These are phyloP conservation scores for Helarctos malayanus DNA, from an alignment of 2,797 vertebrate genomes.

Conservation along the genomic window DNA sequence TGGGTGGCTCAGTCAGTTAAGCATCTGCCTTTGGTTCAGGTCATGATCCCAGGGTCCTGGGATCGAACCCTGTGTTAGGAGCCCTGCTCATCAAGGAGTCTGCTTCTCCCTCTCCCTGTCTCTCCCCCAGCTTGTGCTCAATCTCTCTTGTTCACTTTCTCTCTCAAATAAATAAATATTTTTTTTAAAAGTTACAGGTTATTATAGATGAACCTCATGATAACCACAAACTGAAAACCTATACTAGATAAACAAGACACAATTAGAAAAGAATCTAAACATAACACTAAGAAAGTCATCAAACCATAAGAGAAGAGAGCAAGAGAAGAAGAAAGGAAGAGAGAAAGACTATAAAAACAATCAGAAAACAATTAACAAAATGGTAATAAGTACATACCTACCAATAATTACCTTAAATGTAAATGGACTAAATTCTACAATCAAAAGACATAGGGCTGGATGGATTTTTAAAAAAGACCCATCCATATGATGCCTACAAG, in stretches of 20 bases:
- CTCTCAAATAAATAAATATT: too few species aligned
- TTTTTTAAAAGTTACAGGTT: background rate
- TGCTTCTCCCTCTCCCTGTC: too few species aligned
- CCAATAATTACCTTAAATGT: background rate
- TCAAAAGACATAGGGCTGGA: background rate
- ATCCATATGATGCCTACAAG: background rate
- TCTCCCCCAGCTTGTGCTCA: too few species aligned
- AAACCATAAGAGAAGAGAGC: background rate
- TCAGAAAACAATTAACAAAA: background rate
- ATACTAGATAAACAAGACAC: background rate
- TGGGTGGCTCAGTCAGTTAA: too few species aligned
- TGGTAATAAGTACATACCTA: background rate
- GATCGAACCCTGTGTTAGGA: too few species aligned
- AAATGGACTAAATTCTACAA: background rate
- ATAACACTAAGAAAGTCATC: background rate
- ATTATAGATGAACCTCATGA: background rate
- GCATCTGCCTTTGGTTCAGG: too few species aligned
- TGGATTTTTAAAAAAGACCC: background rate
- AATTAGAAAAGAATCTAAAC: background rate
- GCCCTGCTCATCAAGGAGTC: too few species aligned
- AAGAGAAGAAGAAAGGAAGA: background rate
- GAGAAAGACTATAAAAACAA: background rate
- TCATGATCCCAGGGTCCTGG: too few species aligned
- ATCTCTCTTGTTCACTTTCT: too few species aligned
- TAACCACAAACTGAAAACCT: background rate